Percentiles rank a stretch among this genome's conserved stretches.
phyloP scores from a whole-genome alignment of 2,888 invertebrate species.

The Ornithoptera alexandrae region DNA sequence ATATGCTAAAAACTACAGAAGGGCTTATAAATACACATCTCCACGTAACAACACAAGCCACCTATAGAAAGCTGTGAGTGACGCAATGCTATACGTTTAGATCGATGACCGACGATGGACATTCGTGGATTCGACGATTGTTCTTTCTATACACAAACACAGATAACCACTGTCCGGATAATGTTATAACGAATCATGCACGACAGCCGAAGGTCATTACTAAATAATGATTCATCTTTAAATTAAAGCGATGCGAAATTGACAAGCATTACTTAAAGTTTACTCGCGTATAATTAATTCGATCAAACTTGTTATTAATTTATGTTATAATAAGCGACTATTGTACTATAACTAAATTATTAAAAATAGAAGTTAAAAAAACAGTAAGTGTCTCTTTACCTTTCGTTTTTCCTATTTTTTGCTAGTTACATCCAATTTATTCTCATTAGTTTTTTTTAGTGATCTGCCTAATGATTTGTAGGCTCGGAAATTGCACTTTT shows the following conservation, averaged over 20 bases:
- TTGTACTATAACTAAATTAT: no score
- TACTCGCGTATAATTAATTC: not conserved
- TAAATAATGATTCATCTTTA: constrained; percentile 32
- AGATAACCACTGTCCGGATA: constrained; percentile 7
- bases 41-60: constrained; percentile 40
- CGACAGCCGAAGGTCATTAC: constrained; percentile 17
- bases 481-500: not conserved
- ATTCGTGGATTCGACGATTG: constrained; percentile 25
- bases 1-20: constrained; percentile 36
- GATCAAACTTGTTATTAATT: not conserved
- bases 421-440: not conserved
- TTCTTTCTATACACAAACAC: constrained; percentile 7
- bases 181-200: constrained; percentile 22
- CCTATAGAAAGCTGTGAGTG: constrained; percentile 59
- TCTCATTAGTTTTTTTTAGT: not conserved
- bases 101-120: constrained; percentile 31
- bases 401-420: not conserved
- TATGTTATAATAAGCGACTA: not conserved
- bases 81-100: constrained; percentile 19
- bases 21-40: constrained; percentile 60
- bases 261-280: not conserved
- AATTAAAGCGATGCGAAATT: constrained; percentile 8
- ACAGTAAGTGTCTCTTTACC: not conserved
- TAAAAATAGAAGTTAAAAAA: no score
- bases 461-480: not conserved